phyloP scores from a whole-genome alignment of 2,888 invertebrate genomes.

The Sinhomidia bicolor region DNA sequence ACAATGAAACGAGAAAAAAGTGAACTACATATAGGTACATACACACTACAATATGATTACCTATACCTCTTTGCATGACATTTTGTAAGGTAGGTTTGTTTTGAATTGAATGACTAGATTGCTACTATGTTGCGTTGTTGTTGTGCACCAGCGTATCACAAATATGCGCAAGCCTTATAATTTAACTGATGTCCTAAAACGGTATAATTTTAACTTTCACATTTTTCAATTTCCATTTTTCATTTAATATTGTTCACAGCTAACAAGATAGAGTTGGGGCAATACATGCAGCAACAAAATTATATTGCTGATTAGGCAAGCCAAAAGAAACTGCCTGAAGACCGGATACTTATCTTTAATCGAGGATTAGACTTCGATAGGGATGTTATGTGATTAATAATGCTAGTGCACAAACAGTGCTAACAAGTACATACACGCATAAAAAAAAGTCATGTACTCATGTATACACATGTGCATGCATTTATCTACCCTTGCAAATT shows the following conservation, averaged over 20 bases:
- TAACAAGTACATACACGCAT: neutral
- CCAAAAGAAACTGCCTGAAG: conserved; percentile 36
- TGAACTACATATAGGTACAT: neutral
- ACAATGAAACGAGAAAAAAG: neutral
- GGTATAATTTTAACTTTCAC: conserved; percentile 58
- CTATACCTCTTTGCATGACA: neutral
- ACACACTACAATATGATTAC: too few species aligned
- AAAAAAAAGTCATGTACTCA: neutral
- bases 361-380: conserved; percentile 56
- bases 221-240: conserved; percentile 61
- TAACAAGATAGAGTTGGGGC: neutral
- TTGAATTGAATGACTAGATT: neutral
- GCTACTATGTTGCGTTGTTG: neutral
- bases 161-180: conserved; percentile 29
- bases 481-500: too few species aligned
- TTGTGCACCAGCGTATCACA: conserved; percentile 41
- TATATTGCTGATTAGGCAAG: conserved; percentile 50
- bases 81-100: neutral
- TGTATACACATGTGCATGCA: neutral
- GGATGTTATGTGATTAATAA: conserved; percentile 11
- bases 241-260: conserved; percentile 11
- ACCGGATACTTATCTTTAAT: conserved; percentile 64
- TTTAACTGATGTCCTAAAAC: conserved; percentile 57
- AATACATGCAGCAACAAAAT: conserved; percentile 27
- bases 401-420: neutral